Evolutionary conservation across 2,113 vertebrate species (phyloP), one percentile per base, ranked within the genome.

Genomic region (Heptranchias perlo): DNA sequence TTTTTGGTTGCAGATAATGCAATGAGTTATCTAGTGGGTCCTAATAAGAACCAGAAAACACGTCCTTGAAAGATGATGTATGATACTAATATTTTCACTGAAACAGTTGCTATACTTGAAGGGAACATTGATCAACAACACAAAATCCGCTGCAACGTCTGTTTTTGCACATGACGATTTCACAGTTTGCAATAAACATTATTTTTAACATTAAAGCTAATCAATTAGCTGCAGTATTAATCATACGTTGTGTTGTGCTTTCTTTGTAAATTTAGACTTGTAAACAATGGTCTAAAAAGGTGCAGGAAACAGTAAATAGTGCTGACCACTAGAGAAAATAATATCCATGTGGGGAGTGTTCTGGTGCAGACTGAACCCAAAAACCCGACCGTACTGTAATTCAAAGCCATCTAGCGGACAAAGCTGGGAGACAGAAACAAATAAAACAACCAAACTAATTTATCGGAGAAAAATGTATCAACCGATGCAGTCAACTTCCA

Each of bases 381-480:
- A 95, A 69, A 39, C 47, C 11, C 18, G 44, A 69, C 65, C 44
- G 10, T 31, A 1, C 25, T 49, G 4, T 16, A 49, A 95, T 49
- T 16, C 64, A 69, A 54, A 93, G 94, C 94, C 94, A 95, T 69
- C 94, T 95, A 69, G 94, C 23, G 94, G 94, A 52, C 47, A 95
- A 69, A 47, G 44, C 44, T 52, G 39, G 93, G 64, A 35, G n/a
- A 64, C 39, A 94, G 62, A 31, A 8, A 91, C 47, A 95, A 35
- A 95, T 6, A 95, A 67, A 64, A 16, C 54, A 95, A 73, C 44
- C 39, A 69, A 94, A 69, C 44, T 44, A 73, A 95, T 67, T 69
- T 65, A 7, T 39, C 39, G 52, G 84, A 89, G 54, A 89, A 44
- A 93, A 44, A 95, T 7, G 31, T 6, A 91, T 94, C 44, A 95